Conservation (phyloP, 2,888 invertebrate species). For the Cryptosula pallasiana region DNA sequence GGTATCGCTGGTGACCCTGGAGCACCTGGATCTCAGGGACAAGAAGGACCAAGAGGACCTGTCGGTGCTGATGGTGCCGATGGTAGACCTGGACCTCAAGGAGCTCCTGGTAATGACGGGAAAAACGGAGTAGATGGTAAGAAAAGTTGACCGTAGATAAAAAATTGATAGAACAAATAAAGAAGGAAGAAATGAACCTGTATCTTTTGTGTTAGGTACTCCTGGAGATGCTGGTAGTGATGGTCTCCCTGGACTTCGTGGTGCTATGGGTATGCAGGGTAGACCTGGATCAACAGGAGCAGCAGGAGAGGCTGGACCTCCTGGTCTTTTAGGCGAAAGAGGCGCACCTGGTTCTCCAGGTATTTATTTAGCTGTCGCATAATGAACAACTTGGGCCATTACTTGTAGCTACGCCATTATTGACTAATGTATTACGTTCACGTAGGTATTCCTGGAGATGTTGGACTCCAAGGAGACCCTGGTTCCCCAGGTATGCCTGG, state of each 20-base stretch:
- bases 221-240: slow-evolving; percentile 21
- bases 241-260: slow-evolving; percentile 20
- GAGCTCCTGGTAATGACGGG: slow-evolving; percentile 16
- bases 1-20: slow-evolving; percentile 24
- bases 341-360: slow-evolving; percentile 17
- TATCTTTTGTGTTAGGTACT: background rate
- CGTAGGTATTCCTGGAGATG: slow-evolving; percentile 17
- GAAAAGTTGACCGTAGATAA: no score
- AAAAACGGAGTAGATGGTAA: slow-evolving; percentile 23
- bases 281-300: slow-evolving; percentile 23
- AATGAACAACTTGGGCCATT: no score
- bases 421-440: background rate
- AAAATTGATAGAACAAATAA: no score
- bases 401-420: background rate
- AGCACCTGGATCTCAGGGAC: slow-evolving; percentile 26
- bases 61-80: slow-evolving; percentile 18
- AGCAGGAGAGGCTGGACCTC: slow-evolving; percentile 3
- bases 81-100: slow-evolving; percentile 7
- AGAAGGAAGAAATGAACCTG: no score
- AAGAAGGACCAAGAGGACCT: slow-evolving; percentile 15
- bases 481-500: slow-evolving; percentile 21
- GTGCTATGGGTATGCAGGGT: slow-evolving; percentile 23
- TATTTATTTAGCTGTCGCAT: no score
- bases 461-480: slow-evolving; percentile 8
- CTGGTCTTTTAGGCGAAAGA: slow-evolving; percentile 4